Percentiles rank a stretch among this genome's conserved stretches.
These are phyloP conservation scores for Oscheius myriophilus DNA, from an alignment of 2,888 invertebrate genomes.

Conservation along the genomic window DNA sequence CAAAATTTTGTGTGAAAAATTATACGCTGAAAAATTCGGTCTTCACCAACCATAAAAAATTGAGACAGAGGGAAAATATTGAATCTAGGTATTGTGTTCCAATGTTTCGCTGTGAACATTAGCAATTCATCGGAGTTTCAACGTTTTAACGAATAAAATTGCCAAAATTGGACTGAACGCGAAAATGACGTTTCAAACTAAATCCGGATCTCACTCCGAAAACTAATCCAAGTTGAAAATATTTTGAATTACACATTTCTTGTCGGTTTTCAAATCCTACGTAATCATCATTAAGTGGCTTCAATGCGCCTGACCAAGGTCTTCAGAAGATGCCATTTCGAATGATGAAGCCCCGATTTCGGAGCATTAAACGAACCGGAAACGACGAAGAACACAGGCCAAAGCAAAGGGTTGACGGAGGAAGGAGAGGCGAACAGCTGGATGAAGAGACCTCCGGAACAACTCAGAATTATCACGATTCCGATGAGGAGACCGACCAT, in stretches of 20 bases:
- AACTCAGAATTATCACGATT: constrained; percentile 39
- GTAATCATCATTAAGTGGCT: neutral
- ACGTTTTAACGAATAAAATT: too few species aligned
- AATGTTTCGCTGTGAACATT: too few species aligned
- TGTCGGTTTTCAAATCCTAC: neutral
- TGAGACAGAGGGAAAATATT: too few species aligned
- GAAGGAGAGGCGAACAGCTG: constrained; percentile 35
- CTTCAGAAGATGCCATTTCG: neutral
- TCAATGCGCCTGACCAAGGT: neutral
- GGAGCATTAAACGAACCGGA: constrained; percentile 24
- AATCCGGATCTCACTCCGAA: too few species aligned
- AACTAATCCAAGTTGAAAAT: too few species aligned
- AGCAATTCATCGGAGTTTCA: too few species aligned
- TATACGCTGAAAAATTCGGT: too few species aligned
- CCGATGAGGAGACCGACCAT: constrained; percentile 54
- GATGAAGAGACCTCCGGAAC: constrained; percentile 44
- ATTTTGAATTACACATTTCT: neutral
- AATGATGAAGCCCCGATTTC: neutral
- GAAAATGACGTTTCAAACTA: too few species aligned
- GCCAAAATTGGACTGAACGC: too few species aligned
- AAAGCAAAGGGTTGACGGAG: constrained; percentile 44
- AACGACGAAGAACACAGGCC: constrained; percentile 53
- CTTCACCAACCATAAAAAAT: too few species aligned
- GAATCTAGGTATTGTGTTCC: too few species aligned
- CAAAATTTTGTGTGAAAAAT: too few species aligned